Percentiles rank a stretch among this genome's conserved stretches.
These are phyloP conservation scores for Anser cygnoides DNA, from an alignment of 2,113 vertebrate species.

Conservation along the genomic window DNA sequence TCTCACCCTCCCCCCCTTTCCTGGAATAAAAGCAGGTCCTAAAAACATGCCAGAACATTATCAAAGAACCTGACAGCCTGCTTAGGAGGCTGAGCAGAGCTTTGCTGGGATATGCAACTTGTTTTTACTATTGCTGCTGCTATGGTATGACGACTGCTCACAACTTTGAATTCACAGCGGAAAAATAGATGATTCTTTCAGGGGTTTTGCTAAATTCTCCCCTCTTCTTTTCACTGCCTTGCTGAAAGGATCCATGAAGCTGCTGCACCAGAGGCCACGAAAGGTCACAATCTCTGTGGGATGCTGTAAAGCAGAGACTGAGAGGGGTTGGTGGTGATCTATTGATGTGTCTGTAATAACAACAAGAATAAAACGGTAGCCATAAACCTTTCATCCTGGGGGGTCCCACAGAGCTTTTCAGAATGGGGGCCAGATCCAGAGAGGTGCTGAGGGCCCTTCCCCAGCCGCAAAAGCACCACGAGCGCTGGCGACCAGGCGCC, in stretches of 20 bases:
- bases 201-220: slow-evolving; percentile 65
- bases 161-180: slow-evolving; percentile 53
- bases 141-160: slow-evolving; percentile 32
- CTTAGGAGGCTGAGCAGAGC: slow-evolving; percentile 41
- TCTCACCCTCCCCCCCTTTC: neutral
- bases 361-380: slow-evolving; percentile 70
- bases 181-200: slow-evolving; percentile 50
- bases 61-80: slow-evolving; percentile 41
- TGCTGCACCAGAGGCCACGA: slow-evolving; percentile 57
- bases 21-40: slow-evolving; percentile 52
- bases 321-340: slow-evolving; percentile 68
- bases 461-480: neutral
- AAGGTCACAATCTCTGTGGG: slow-evolving; percentile 70
- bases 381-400: slow-evolving; percentile 73
- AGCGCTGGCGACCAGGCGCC: neutral
- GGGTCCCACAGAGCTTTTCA: slow-evolving; percentile 70
- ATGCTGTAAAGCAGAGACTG: slow-evolving; percentile 72
- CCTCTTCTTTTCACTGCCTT: slow-evolving; percentile 53
- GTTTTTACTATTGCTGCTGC: slow-evolving; percentile 47
- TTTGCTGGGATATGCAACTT: slow-evolving; percentile 46
- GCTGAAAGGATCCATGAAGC: slow-evolving; percentile 64
- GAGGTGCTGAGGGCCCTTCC: slow-evolving; percentile 26
- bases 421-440: neutral
- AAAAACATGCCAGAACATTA: slow-evolving; percentile 43
- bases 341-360: slow-evolving; percentile 71